A percentile compares a stretch with the other conserved stretches of the same genome.
These are phyloP conservation scores for Bimastos eiseni DNA, from an alignment of 2,888 invertebrate genomes.

Conservation along the genomic window DNA sequence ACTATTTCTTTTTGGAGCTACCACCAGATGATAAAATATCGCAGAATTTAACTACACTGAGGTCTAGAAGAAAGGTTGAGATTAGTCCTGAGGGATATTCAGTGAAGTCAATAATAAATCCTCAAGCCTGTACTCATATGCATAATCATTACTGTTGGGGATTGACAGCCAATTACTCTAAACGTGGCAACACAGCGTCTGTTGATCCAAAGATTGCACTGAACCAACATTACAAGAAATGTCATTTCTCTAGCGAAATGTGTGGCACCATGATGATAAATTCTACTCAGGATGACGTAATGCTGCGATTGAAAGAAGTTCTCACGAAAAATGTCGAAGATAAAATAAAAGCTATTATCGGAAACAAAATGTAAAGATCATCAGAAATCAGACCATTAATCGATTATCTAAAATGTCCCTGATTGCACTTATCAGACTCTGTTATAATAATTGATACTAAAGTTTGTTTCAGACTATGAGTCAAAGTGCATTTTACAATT, in stretches of 20 bases:
- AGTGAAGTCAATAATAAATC: slow-evolving; percentile 38
- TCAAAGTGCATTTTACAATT: slow-evolving; percentile 38
- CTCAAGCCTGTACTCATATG: slow-evolving; percentile 34
- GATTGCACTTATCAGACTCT: no score
- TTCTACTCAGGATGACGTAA: background rate
- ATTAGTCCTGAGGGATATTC: background rate
- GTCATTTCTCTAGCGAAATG: slow-evolving; percentile 28
- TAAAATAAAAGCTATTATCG: background rate
- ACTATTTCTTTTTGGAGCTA: slow-evolving; percentile 39
- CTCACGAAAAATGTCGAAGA: background rate
- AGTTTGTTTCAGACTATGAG: background rate
- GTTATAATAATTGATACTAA: no score
- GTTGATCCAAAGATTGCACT: slow-evolving; percentile 35
- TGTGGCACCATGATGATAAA: slow-evolving; percentile 9
- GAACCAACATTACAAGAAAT: slow-evolving; percentile 41
- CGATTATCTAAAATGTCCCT: background rate
- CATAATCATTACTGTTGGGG: slow-evolving; percentile 38
- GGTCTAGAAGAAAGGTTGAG: background rate
- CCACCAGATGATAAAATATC: slow-evolving; percentile 16
- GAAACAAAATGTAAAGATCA: background rate
- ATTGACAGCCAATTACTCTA: slow-evolving; percentile 24
- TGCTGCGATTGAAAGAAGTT: background rate
- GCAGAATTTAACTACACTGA: background rate
- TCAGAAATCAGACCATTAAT: background rate
- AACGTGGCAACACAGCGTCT: background rate